Evolutionary conservation across 2,797 vertebrate genomes (phyloP).

Genomic region (Brotula barbata): DNA sequence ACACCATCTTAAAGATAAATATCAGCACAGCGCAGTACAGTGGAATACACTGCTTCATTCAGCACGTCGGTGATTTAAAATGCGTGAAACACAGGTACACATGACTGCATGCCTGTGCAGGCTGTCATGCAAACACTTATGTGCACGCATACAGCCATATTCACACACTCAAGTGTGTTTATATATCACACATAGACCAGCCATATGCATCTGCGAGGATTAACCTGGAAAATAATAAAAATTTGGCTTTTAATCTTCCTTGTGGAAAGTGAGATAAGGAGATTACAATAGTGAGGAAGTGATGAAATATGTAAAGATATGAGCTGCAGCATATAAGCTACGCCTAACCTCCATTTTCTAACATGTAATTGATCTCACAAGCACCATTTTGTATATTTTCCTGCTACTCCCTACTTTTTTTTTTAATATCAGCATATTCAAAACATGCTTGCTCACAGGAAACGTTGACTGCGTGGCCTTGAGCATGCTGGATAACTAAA

Average conservation of each 20-base stretch:
- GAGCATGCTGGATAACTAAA: constrained; percentile 56
- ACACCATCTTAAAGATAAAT: constrained; percentile 53
- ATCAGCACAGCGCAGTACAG: constrained; percentile 53
- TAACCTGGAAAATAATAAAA: constrained; percentile 60
- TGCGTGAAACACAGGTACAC: background rate
- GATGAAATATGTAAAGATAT: constrained; percentile 66
- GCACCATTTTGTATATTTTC: constrained; percentile 80
- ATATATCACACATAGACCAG: constrained; percentile 30
- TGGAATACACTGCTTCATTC: constrained; percentile 56
- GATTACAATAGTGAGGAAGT: constrained; percentile 63
- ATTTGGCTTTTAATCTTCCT: constrained; percentile 59
- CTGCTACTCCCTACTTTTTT: constrained; percentile 65
- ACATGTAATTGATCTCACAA: constrained; percentile 78
- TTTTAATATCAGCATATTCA: constrained; percentile 73
- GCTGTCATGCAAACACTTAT: too few relatives aligned
- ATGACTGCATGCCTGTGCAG: too few relatives aligned
- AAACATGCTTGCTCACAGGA: constrained; percentile 66
- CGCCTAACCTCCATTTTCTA: constrained; percentile 80
- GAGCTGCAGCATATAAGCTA: constrained; percentile 61
- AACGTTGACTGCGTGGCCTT: constrained; percentile 38
- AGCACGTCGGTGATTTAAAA: constrained; percentile 43
- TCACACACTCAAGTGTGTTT: constrained; percentile 25
- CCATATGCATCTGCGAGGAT: constrained; percentile 52
- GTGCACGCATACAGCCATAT: too few relatives aligned
- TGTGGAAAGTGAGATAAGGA: constrained; percentile 60